Evolutionary conservation across 2,888 invertebrate genomes (phyloP), one percentile per base, ranked within the genome.

Genomic region (Tetropium fuscum): DNA sequence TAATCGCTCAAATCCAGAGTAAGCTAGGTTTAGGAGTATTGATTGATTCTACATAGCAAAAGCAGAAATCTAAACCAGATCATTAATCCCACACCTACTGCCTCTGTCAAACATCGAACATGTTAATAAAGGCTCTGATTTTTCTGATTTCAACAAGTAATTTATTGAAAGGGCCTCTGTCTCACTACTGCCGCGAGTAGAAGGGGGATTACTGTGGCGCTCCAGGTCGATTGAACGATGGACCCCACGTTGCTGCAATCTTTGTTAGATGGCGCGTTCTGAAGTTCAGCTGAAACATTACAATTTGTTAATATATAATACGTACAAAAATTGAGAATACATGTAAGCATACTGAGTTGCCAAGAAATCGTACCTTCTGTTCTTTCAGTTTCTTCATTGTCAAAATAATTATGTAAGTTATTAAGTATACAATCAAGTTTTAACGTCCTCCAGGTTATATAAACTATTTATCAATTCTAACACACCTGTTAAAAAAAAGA

Each of bases 271-370:
- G 77, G 77, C 47, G 75, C 64, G 51, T 77, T 78, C 53, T 76
- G 77, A 20, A 79, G 73, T 64, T 80, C 80, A 56, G 74, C 80
- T 80, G 74, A 45, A 79, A 71, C 13, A 27, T 51, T 27, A 44
- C 10, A 44, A 13, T 7, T 13, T 19, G 8, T 43, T 41, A 19
- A 11, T 8, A 30, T 15, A 27, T 16, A 27, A 15, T 25, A n/a
- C n/a, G n/a, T n/a, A n/a, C n/a, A n/a, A n/a, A n/a, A n/a, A n/a
- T n/a, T n/a, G n/a, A n/a, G n/a, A n/a, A n/a, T n/a, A n/a, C n/a
- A n/a, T n/a, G n/a, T n/a, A n/a, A n/a, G n/a, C n/a, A n/a, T n/a
- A n/a, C n/a, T n/a, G n/a, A n/a, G n/a, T n/a, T n/a, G n/a, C n/a
- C n/a, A n/a, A n/a, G n/a, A n/a, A n/a, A n/a, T n/a, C n/a, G n/a